Percentiles rank a stretch among this genome's conserved stretches.
These are phyloP conservation scores for Actenoides hombroni DNA, from an alignment of 2,113 vertebrate species.

Conservation along the genomic window DNA sequence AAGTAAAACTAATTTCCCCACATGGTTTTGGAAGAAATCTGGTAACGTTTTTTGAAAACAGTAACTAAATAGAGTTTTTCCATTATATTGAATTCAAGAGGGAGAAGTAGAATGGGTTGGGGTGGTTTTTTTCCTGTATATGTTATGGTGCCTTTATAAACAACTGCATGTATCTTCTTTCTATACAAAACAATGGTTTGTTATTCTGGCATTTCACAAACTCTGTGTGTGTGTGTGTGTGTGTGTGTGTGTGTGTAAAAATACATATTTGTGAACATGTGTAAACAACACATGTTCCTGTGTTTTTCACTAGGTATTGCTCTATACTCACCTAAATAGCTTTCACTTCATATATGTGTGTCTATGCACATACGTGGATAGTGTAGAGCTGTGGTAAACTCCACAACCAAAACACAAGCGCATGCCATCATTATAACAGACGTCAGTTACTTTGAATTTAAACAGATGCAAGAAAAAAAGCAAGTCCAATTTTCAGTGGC, in stretches of 20 bases:
- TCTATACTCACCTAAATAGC: not conserved
- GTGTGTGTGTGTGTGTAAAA: not conserved
- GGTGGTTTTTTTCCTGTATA: fast-evolving
- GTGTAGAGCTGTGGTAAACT: not conserved
- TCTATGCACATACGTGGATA: not conserved
- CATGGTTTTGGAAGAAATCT: not conserved
- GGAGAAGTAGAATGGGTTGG: not conserved
- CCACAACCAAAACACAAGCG: not conserved
- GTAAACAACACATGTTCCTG: not conserved
- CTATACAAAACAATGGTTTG: not conserved
- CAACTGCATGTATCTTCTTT: not conserved
- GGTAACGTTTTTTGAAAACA: not conserved
- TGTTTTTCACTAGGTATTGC: not conserved
- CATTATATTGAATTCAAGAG: not conserved
- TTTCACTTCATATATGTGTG: not conserved
- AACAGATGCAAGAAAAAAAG: not conserved
- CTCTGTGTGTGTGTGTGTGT: not conserved
- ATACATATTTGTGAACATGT: not conserved
- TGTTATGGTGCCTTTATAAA: not conserved
- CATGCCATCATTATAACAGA: not conserved
- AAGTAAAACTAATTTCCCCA: not conserved
- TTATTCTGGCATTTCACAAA: not conserved
- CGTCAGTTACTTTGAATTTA: not conserved
- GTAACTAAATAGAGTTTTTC: not conserved
- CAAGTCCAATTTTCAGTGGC: not conserved